Base-by-base conservation (phyloP, 2,797 vertebrate genomes). In the Lateolabrax maculatus region DNA sequence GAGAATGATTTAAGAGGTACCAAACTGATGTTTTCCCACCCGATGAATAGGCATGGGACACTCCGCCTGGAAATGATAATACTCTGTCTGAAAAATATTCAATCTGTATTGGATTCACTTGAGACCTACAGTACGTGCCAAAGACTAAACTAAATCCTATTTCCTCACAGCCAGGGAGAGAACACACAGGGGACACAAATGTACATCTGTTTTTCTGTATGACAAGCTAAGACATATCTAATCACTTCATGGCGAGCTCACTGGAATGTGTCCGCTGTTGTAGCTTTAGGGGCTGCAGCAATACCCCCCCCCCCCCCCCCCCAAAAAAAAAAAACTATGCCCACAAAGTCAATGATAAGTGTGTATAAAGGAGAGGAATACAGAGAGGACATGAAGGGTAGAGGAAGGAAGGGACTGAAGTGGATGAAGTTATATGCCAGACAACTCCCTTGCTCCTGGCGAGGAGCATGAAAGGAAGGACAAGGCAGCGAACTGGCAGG, bases 361-460 rank as follows among this genome's bases (percentile, higher is more conserved):
- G 12, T 36, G 34, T 9, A 12, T 13, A 2, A 46, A 57, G 27
- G 36, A 27, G n/a, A 44, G 36, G 11, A 27, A 29, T 43, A 2
- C 29, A 23, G 21, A 58, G 37, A 43, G 27, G 25, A 41, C 13
- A 31, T 9, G 31, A 16, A 13, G 6, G 39, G n/a, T 6, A 51
- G 39, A 69, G 16, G 15, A 29, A 41, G 19, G 18, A 77, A 63
- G 10, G 52, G 41, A 75, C 43, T 43, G 19, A 43, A 12, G 29
- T 46, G 23, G 71, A 75, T 80, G 21, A 64, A 73, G 68, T 46
- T 48, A 60, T 37, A 77, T 78, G 79, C 55, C 67, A 66, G 71
- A 70, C 83, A 57, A 25, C 86, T 91, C 86, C 89, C 76, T 82
- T 9, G 52, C 84, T 77, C 25, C 61, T 6, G 75, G 79, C 57